These are phyloP conservation scores for Brachionus plicatilis DNA, from an alignment of 1,140 invertebrate genomes.

Conservation along the genomic window DNA sequence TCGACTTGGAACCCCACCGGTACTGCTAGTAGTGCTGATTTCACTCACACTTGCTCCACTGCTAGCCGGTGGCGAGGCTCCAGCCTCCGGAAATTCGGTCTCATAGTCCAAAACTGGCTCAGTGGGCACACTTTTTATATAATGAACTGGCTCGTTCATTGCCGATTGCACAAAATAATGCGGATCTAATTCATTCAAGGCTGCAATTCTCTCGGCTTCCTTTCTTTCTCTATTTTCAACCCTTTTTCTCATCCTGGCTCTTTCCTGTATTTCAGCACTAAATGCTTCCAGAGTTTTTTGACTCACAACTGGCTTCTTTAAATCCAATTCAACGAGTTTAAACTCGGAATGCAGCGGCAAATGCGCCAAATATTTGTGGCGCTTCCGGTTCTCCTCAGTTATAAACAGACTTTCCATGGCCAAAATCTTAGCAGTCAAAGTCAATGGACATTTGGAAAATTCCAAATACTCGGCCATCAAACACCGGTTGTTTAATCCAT, in stretches of 20 bases:
- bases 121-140: background rate
- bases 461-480: constrained; percentile 76
- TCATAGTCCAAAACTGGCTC: constrained; percentile 27
- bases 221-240: constrained; percentile 66
- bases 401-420: constrained; percentile 78
- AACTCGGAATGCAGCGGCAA: constrained; percentile 82
- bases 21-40: constrained; percentile 7
- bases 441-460: constrained; percentile 68
- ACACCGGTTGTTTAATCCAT: constrained; percentile 83
- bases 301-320: constrained; percentile 68
- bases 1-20: background rate
- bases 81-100: constrained; percentile 16
- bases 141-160: constrained; percentile 18
- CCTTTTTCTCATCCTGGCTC: constrained; percentile 62
- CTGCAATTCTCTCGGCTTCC: constrained; percentile 66
- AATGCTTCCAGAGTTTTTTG: constrained; percentile 54
- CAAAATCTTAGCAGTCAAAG: constrained; percentile 65
- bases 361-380: constrained; percentile 74
- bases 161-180: constrained; percentile 38
- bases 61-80: constrained; percentile 1
- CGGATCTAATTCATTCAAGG: background rate
- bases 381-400: constrained; percentile 61
- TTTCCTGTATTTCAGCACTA: constrained; percentile 63
- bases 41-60: constrained; percentile 28
- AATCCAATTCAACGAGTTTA: constrained; percentile 77